A percentile compares a stretch with the other conserved stretches of the same genome.
These are phyloP conservation scores for Pandemis corylana DNA, from an alignment of 2,888 invertebrate species.

Conservation along the genomic window DNA sequence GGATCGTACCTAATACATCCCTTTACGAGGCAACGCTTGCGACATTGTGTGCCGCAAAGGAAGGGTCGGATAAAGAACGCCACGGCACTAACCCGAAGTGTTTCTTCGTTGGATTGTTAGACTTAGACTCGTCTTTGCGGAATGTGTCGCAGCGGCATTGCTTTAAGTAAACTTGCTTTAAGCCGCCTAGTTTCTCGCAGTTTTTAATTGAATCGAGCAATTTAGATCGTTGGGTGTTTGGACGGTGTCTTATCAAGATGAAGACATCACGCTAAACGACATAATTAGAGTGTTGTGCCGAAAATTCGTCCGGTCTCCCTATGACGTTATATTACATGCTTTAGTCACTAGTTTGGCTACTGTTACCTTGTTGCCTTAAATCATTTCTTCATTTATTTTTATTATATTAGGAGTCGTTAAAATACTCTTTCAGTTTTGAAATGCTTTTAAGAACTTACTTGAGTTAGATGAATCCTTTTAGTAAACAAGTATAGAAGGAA, in stretches of 20 bases:
- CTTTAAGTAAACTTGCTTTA: not conserved
- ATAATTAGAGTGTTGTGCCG: constrained; percentile 5
- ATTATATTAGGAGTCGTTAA: not conserved
- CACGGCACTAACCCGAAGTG: not conserved
- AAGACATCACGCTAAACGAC: constrained; percentile 6
- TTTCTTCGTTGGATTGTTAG: not conserved
- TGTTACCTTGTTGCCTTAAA: not conserved
- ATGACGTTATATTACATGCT: not conserved
- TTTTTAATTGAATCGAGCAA: constrained; percentile 27
- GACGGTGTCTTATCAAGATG: constrained; percentile 9
- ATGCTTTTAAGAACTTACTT: not conserved
- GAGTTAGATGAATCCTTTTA: no score
- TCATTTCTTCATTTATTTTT: not conserved
- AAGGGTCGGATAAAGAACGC: not conserved
- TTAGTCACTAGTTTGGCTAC: not conserved
- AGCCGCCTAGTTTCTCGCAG: constrained; percentile 10
- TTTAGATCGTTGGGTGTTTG: constrained; percentile 26
- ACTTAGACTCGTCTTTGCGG: not conserved
- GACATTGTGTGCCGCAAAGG: not conserved
- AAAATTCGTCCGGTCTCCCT: not conserved
- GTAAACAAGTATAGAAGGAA: no score
- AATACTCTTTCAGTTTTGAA: not conserved
- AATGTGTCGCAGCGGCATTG: not conserved
- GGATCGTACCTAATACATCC: constrained; percentile 3
- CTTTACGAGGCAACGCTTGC: not conserved